Base-by-base conservation (phyloP, 2,797 vertebrate genomes). In the Scarus forsteni region DNA sequence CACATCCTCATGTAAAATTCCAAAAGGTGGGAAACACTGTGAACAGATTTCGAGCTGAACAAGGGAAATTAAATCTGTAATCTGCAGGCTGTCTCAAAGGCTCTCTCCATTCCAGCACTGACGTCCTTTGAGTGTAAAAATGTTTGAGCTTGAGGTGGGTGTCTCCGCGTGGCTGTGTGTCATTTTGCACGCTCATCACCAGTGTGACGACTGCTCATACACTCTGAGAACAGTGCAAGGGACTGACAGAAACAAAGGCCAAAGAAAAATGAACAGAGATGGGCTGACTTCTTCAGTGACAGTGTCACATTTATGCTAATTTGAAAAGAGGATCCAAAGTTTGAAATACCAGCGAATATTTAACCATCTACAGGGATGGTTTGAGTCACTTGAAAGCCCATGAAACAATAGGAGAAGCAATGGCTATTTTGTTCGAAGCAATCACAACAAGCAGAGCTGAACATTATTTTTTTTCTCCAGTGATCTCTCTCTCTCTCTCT, bases 1-100 rank as follows among this genome's bases (percentile, higher is more conserved):
- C 76, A 83, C 79, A 75, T 87, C 73, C 64, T 88, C 75, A 79
- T 90, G 64, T 87, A 79, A 85, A 79, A 86, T 92, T 92, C 89
- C 74, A 84, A 88, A 85, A 85, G 66, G 80, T 87, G 79, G 76
- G 79, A 83, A 75, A 74, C 74, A 60, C 18, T 58, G 61, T 68
- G 73, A 73, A 70, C 46, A 60, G 66, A 71, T 81, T 86, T 80
- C 64, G 45, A 74, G 79, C 83, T 72, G 77, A 85, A 73, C 70
- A 65, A 78, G 79, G 83, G 73, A 90, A 89, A 90, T 91, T 65
- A 86, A 80, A 75, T 75, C 54, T 88, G 70, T 81, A 88, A 89
- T 84, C 72, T 81, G 46, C 68, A 50, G 68, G 65, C 65, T 27
- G 61, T 52, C 55, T 54, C 61, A 49, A 60, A 66, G 72, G 60